Percentiles rank a stretch among this genome's conserved stretches.
Evolutionary conservation across 2,113 vertebrate species (phyloP).

Genomic region (Rafetus swinhoei): DNA sequence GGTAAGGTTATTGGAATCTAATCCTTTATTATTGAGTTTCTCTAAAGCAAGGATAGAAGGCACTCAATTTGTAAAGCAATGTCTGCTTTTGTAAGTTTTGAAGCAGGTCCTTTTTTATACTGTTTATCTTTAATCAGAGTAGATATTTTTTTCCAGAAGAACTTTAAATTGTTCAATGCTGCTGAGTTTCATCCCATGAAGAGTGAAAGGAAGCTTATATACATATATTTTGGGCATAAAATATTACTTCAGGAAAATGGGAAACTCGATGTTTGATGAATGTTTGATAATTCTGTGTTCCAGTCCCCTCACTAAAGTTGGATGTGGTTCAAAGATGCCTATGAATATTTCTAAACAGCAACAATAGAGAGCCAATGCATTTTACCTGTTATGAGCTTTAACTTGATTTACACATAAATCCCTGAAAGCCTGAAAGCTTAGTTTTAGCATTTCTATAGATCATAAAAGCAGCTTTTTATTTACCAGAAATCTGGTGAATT

Average conservation of each 20-base stretch:
- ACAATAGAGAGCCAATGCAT: neutral
- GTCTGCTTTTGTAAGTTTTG: neutral
- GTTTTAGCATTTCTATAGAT: slow-evolving; percentile 36
- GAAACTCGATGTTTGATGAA: slow-evolving; percentile 50
- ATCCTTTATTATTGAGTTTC: neutral
- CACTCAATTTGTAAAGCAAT: neutral
- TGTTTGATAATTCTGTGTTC: neutral
- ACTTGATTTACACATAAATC: slow-evolving; percentile 62
- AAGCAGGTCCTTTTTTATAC: neutral
- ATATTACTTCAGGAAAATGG: slow-evolving; percentile 34
- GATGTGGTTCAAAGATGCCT: slow-evolving; percentile 25
- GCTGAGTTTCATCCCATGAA: neutral
- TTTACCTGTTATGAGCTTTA: neutral
- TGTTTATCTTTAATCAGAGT: neutral
- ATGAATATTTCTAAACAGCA: slow-evolving; percentile 49
- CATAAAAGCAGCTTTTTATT: slow-evolving; percentile 57
- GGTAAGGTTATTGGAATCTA: neutral
- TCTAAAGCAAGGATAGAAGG: neutral
- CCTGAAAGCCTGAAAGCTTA: slow-evolving; percentile 9
- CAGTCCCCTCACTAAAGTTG: neutral
- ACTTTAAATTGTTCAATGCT: rapidly evolving
- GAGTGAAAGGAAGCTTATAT: slow-evolving; percentile 12
- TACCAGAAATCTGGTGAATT: slow-evolving; percentile 49
- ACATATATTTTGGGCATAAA: neutral
- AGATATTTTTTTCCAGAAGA: neutral